Base-by-base conservation (phyloP, 2,113 vertebrate species). In the Neotoma lepida region DNA sequence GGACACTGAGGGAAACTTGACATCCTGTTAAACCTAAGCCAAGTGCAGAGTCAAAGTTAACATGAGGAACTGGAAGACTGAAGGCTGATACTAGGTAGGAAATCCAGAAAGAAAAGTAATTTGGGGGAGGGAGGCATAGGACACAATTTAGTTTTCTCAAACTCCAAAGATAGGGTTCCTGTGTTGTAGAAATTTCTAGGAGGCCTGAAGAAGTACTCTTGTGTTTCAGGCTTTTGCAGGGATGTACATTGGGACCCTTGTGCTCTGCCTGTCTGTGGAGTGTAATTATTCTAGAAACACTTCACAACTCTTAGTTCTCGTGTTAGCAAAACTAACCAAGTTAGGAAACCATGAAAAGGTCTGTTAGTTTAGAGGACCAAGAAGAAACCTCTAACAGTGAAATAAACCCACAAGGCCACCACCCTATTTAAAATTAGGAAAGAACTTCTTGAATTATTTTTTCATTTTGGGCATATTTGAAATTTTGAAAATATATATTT, bases 401-500 rank as follows among this genome's bases (percentile, higher is more conserved):
- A 74, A 56, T 92, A 39, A 92, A 14, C 6, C 14, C 22, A 76
- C 9, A 58, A 64, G 7, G 46, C 24, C 17, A 22, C 44, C 13
- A 46, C 49, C 41, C 44, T 66, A 12, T 76, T 88, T 88, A 39
- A 81, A 95, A 24, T 92, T 46, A 74, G 66, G 24, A 3, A 26
- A 76, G 39, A 56, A 74, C 41, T 64, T 46, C 4, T 4, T 30
- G 26, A 70, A 56, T 35, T 88, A 26, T 35, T 76, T 56, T 88
- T 73, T 51, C 26, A 73, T 81, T 80, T 87, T 91, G 51, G 71
- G 49, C 78, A 56, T 54, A 30, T 58, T 81, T 58, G n/a, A 81
- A 13, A 58, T 73, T 92, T 92, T 84, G 51, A 26, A 91, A 92
- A 95, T 56, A 22, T 10, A 41, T 77, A 61, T 76, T 92, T 92